phyloP scores from a whole-genome alignment of 2,797 vertebrate species.

The Poeciliopsis paucimaculata region DNA sequence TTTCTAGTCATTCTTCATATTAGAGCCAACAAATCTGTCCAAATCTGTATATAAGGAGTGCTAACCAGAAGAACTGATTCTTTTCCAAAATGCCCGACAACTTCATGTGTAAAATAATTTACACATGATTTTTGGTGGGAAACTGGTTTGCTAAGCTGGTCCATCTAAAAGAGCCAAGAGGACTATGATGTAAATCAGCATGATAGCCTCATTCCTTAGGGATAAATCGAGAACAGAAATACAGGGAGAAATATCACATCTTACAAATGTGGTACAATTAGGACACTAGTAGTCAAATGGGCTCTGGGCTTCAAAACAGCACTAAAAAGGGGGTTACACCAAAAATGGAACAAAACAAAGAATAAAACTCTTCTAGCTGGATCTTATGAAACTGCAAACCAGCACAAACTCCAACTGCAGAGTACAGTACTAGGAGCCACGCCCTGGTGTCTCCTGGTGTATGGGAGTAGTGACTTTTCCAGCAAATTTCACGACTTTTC shows the following conservation, averaged over 20 bases:
- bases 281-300: too few relatives aligned
- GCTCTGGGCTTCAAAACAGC: not conserved
- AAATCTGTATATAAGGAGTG: not conserved
- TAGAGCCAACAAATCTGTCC: not conserved
- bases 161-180: not conserved
- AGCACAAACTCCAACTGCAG: not conserved
- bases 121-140: not conserved
- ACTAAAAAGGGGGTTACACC: not conserved
- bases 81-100: not conserved
- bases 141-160: not conserved
- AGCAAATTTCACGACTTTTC: not conserved
- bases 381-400: not conserved
- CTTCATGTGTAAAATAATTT: not conserved
- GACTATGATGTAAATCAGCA: not conserved
- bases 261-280: not conserved
- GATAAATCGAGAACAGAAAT: not conserved
- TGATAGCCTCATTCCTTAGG: not conserved
- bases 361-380: not conserved
- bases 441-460: not conserved
- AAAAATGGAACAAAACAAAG: not conserved
- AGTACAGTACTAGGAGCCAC: not conserved
- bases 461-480: not conserved
- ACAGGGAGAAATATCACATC: too few relatives aligned
- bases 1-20: not conserved
- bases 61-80: not conserved